phyloP scores from a whole-genome alignment of 1,140 invertebrate species.

The Eufriesea mexicana region DNA sequence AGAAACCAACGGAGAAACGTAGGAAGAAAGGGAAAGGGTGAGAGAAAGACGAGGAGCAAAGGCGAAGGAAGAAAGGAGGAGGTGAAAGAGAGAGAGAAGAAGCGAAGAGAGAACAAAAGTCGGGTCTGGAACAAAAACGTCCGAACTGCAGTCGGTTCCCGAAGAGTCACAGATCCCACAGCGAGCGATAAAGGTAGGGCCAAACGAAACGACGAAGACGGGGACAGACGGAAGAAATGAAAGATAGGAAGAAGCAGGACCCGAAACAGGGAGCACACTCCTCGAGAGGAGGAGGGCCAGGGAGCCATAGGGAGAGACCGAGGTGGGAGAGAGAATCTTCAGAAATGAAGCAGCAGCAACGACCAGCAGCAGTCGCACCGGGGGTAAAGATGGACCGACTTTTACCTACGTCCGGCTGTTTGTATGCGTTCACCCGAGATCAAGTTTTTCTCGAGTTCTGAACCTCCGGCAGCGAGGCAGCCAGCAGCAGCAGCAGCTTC shows the following conservation, averaged over 20 bases:
- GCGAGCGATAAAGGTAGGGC: constrained; percentile 50
- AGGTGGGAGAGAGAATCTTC: constrained; percentile 56
- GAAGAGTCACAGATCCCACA: constrained; percentile 70
- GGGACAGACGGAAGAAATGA: constrained; percentile 35
- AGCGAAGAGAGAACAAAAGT: constrained; percentile 12
- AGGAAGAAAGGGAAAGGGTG: not conserved
- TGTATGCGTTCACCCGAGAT: constrained; percentile 72
- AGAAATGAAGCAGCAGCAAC: constrained; percentile 58
- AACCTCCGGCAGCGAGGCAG: constrained; percentile 68
- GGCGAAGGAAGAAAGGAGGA: not conserved
- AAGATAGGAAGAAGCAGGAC: constrained; percentile 36
- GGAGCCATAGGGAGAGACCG: not conserved
- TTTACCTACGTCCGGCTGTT: constrained; percentile 59
- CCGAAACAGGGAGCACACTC: not conserved
- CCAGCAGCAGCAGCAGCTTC: constrained; percentile 36
- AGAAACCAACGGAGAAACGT: not conserved
- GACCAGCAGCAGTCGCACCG: constrained; percentile 39
- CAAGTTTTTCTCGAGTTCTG: constrained; percentile 80
- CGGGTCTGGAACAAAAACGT: constrained; percentile 66
- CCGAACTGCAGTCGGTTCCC: constrained; percentile 64
- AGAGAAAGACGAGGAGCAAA: not conserved
- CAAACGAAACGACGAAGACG: constrained; percentile 16
- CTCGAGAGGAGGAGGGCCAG: not conserved
- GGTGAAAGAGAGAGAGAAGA: constrained; percentile 3
- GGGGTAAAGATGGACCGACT: constrained; percentile 67